These are phyloP conservation scores for Mellivora capensis DNA, from an alignment of 2,113 vertebrate species.

Conservation along the genomic window DNA sequence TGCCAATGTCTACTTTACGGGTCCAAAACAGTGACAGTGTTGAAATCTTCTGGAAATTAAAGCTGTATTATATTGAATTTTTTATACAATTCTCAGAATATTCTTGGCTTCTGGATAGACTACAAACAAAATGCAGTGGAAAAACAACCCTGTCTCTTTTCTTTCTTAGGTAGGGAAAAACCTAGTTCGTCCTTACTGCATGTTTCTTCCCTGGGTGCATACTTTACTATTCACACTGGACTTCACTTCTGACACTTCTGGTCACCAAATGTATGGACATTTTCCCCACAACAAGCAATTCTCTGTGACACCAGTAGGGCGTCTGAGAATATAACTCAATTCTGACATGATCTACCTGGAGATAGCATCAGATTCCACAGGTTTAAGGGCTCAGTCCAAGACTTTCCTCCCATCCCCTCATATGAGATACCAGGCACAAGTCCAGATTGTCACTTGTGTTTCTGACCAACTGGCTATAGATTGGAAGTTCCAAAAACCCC, in stretches of 20 bases:
- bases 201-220: not conserved
- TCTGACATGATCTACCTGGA: not conserved
- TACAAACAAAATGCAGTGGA: not conserved
- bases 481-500: not conserved
- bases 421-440: not conserved
- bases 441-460: not conserved
- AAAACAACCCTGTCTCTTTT: not conserved
- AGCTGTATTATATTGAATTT: not conserved
- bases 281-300: not conserved
- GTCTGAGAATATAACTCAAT: not conserved
- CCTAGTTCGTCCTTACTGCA: not conserved
- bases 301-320: not conserved
- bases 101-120: not conserved
- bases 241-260: not conserved
- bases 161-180: not conserved
- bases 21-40: not conserved
- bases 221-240: not conserved
- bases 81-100: not conserved
- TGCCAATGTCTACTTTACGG: not conserved
- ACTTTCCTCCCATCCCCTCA: not conserved
- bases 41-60: constrained; percentile 15
- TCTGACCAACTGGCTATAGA: not conserved
- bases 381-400: not conserved
- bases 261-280: not conserved
- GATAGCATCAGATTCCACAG: not conserved